phyloP scores from a whole-genome alignment of 2,113 vertebrate genomes.

The Neogobius melanostomus region DNA sequence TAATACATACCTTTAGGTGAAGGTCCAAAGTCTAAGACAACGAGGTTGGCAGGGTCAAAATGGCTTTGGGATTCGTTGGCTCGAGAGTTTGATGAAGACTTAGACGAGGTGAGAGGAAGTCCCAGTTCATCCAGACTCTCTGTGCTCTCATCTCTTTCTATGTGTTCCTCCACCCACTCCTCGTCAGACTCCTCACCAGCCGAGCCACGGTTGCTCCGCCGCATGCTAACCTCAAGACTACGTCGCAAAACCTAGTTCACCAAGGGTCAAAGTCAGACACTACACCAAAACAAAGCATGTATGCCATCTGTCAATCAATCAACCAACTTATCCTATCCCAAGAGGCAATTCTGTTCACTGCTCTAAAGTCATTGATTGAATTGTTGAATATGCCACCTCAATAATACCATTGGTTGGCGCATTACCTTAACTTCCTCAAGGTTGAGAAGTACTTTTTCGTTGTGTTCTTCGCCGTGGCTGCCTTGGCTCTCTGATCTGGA shows the following conservation, averaged over 20 bases:
- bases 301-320: neutral
- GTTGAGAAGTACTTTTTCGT: constrained; percentile 78
- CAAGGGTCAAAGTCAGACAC: constrained; percentile 25
- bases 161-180: constrained; percentile 83
- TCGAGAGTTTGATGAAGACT: constrained; percentile 55
- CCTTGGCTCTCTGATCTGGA: constrained; percentile 52
- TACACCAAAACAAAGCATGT: neutral
- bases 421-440: constrained; percentile 81
- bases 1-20: constrained; percentile 74
- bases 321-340: no score
- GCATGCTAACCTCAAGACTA: constrained; percentile 80
- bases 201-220: constrained; percentile 68
- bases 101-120: constrained; percentile 61
- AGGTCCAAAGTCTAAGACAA: constrained; percentile 84
- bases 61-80: constrained; percentile 41
- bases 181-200: constrained; percentile 87
- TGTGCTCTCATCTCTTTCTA: constrained; percentile 75
- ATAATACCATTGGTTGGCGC: constrained; percentile 1
- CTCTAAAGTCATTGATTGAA: neutral
- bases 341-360: no score
- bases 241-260: constrained; percentile 79
- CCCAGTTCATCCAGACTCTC: constrained; percentile 73
- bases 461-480: constrained; percentile 60
- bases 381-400: constrained; percentile 13
- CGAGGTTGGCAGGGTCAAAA: constrained; percentile 65